Evolutionary conservation across 2,113 vertebrate species (phyloP).

Genomic region (Zeus faber): DNA sequence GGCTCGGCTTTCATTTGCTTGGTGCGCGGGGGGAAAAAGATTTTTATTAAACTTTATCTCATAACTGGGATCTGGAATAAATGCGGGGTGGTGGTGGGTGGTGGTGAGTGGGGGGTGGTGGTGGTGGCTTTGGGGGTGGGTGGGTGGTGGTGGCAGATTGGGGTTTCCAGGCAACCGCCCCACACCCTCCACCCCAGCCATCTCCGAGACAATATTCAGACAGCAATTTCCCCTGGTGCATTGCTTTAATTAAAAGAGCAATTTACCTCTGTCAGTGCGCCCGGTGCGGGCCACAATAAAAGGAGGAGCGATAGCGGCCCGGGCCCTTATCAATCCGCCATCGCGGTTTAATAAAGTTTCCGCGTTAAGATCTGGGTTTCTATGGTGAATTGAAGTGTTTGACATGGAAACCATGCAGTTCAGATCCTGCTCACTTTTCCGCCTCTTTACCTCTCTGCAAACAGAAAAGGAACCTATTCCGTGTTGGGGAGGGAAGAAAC

Average conservation of each 20-base stretch:
- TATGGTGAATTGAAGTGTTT: slow-evolving; percentile 88
- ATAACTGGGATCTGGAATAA: slow-evolving; percentile 88
- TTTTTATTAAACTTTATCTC: slow-evolving; percentile 92
- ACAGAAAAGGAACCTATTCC: slow-evolving; percentile 74
- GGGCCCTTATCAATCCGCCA: slow-evolving; percentile 85
- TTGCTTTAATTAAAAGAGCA: slow-evolving; percentile 92
- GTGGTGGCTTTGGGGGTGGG: too few species aligned
- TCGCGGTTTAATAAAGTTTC: slow-evolving; percentile 92
- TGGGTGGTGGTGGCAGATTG: too few species aligned
- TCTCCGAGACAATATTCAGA: slow-evolving; percentile 84
- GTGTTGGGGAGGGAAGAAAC: slow-evolving; percentile 59
- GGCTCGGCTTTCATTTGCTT: slow-evolving; percentile 76
- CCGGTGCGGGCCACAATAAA: slow-evolving; percentile 81
- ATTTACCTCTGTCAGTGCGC: slow-evolving; percentile 84
- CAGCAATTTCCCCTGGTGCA: slow-evolving; percentile 88
- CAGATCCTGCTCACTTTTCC: slow-evolving; percentile 84
- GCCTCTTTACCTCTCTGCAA: slow-evolving; percentile 88
- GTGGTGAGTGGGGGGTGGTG: too few species aligned
- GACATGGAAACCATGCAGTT: slow-evolving; percentile 84
- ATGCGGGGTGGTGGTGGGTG: too few species aligned
- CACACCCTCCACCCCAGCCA: slow-evolving; percentile 75
- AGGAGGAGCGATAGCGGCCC: slow-evolving; percentile 73
- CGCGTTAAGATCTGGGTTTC: slow-evolving; percentile 84
- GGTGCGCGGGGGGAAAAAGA: slow-evolving; percentile 73
- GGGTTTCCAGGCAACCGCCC: slow-evolving; percentile 89